phyloP scores from a whole-genome alignment of 1,140 invertebrate genomes.

The Gryllus bimaculatus region DNA sequence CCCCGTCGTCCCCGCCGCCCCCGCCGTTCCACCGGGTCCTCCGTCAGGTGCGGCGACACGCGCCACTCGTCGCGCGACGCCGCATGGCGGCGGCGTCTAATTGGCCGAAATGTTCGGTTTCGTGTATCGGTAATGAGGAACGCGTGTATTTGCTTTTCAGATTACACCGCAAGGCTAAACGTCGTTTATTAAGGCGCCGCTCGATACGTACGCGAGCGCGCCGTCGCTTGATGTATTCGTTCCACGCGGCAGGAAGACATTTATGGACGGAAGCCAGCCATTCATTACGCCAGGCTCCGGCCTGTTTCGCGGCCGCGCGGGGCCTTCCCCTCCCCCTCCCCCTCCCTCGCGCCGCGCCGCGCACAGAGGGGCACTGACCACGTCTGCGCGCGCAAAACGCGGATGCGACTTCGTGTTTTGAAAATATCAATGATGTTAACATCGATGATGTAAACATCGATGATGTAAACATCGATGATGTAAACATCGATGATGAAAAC shows the following conservation, averaged over 20 bases:
- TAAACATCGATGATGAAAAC: too few relatives aligned
- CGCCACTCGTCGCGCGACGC: not conserved
- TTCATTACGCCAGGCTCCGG: not conserved
- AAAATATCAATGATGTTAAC: too few relatives aligned
- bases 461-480: too few relatives aligned
- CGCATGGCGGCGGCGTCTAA: not conserved
- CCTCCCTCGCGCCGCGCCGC: too few relatives aligned
- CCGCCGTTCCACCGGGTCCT: not conserved
- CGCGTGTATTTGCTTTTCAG: not conserved
- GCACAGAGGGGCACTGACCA: too few relatives aligned
- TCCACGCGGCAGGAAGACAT: not conserved
- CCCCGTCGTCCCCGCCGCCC: too few relatives aligned
- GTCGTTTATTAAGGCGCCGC: not conserved
- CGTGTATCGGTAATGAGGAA: constrained; percentile 3
- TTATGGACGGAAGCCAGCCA: not conserved
- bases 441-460: too few relatives aligned
- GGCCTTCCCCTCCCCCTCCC: too few relatives aligned
- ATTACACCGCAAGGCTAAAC: not conserved
- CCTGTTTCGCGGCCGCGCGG: too few relatives aligned
- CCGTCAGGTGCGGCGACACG: too few relatives aligned
- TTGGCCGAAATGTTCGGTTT: not conserved
- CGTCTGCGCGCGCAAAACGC: too few relatives aligned
- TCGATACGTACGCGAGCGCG: not conserved
- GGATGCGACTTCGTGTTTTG: too few relatives aligned
- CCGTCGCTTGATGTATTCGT: not conserved